Evolutionary conservation across 2,797 vertebrate genomes (phyloP).

Genomic region (Gambelia wislizenii): DNA sequence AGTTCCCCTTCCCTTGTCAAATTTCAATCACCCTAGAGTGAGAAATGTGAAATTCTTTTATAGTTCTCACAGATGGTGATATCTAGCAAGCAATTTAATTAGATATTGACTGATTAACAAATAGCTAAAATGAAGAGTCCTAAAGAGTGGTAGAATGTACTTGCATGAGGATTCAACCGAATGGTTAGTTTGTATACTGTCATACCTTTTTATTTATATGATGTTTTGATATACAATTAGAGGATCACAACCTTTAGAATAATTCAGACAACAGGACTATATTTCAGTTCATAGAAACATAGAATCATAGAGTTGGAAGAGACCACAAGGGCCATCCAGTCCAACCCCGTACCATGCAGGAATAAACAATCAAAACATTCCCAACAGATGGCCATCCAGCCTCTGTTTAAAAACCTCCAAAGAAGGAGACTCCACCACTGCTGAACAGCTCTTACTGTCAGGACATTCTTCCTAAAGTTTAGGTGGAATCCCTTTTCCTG

Average conservation of each 20-base stretch:
- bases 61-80: conserved; percentile 43
- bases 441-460: too few species aligned
- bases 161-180: background rate
- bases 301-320: too few species aligned
- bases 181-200: background rate
- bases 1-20: conserved; percentile 43
- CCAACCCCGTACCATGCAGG: too few species aligned
- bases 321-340: too few species aligned
- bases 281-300: too few species aligned
- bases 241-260: background rate
- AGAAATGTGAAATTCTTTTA: conserved; percentile 51
- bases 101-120: conserved; percentile 52
- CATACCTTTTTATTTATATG: background rate
- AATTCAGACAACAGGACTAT: background rate
- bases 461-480: too few species aligned
- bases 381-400: too few species aligned
- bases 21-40: conserved; percentile 54
- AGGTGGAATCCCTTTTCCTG: too few species aligned
- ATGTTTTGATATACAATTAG: conserved; percentile 21
- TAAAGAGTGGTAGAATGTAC: conserved; percentile 12
- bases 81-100: conserved; percentile 50
- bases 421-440: too few species aligned
- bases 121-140: conserved; percentile 23
- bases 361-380: too few species aligned
- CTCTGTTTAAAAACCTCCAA: too few species aligned